Evolutionary conservation across 1,140 invertebrate genomes (phyloP).

Genomic region (Drosophila grimshawi): DNA sequence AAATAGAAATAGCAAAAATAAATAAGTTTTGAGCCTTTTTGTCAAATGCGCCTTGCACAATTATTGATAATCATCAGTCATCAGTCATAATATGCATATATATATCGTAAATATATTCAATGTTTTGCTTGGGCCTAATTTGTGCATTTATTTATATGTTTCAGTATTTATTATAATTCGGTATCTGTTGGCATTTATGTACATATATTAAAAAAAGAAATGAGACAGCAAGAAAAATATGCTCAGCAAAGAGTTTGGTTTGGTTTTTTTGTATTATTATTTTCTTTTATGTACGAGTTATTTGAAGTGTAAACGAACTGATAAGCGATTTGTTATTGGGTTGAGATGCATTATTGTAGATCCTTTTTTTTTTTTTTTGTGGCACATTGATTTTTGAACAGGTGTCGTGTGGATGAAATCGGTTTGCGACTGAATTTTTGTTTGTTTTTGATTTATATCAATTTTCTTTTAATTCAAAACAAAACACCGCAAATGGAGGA

Average conservation of each 20-base stretch:
- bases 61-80: neutral
- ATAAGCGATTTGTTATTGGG: slow-evolving; percentile 43
- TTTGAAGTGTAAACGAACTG: slow-evolving; percentile 23
- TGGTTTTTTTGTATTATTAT: neutral
- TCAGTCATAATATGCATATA: slow-evolving; percentile 11
- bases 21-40: slow-evolving; percentile 46
- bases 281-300: neutral
- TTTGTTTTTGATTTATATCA: slow-evolving; percentile 18
- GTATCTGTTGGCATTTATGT: slow-evolving; percentile 2
- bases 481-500: slow-evolving; percentile 61
- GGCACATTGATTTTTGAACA: neutral
- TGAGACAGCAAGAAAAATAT: slow-evolving; percentile 19
- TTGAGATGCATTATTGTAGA: slow-evolving; percentile 18
- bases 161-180: neutral
- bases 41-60: slow-evolving; percentile 45
- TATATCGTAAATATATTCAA: slow-evolving; percentile 20
- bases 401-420: slow-evolving; percentile 8
- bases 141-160: slow-evolving; percentile 73
- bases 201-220: slow-evolving; percentile 14
- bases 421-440: neutral
- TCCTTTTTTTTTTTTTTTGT: slow-evolving; percentile 3
- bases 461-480: slow-evolving; percentile 15
- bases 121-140: slow-evolving; percentile 30
- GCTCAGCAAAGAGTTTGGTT: slow-evolving; percentile 10
- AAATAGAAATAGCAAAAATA: slow-evolving; percentile 18